phyloP scores from a whole-genome alignment of 2,797 vertebrate genomes.

The Pipistrellus kuhlii region DNA sequence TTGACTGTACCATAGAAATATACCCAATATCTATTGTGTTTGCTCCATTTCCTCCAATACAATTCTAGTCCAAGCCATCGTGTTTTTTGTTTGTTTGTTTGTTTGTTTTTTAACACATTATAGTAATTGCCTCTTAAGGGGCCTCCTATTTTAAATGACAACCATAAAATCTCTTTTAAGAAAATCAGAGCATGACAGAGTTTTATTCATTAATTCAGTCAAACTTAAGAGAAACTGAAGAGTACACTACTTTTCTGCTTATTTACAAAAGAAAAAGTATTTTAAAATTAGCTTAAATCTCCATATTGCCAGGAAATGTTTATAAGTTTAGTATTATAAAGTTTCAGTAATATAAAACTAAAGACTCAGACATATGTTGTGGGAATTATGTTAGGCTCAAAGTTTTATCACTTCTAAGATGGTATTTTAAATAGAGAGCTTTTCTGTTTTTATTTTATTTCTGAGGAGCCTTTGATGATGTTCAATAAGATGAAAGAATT shows the following conservation, averaged over 20 bases:
- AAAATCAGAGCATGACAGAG: not conserved
- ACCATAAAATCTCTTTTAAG: not conserved
- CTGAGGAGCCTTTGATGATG: not conserved
- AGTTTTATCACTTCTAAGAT: not conserved
- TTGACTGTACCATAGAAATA: not conserved
- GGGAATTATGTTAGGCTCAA: not conserved
- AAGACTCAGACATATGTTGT: not conserved
- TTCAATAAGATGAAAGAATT: not conserved
- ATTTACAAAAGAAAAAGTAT: not conserved
- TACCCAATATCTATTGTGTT: accelerated
- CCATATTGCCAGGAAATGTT: not conserved
- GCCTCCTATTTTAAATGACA: not conserved
- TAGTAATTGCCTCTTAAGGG: not conserved
- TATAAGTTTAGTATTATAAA: not conserved
- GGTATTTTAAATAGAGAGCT: not conserved
- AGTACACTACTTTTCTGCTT: not conserved
- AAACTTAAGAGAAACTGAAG: not conserved
- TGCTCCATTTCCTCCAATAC: not conserved
- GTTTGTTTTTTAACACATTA: not conserved
- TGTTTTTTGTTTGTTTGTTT: not conserved
- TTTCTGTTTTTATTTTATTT: not conserved
- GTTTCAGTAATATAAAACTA: not conserved
- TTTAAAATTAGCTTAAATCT: not conserved
- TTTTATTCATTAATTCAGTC: not conserved
- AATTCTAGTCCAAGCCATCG: not conserved